Percentiles rank a stretch among this genome's conserved stretches.
Conservation (phyloP, 2,113 vertebrate genomes). For the Myotis brandtii region DNA sequence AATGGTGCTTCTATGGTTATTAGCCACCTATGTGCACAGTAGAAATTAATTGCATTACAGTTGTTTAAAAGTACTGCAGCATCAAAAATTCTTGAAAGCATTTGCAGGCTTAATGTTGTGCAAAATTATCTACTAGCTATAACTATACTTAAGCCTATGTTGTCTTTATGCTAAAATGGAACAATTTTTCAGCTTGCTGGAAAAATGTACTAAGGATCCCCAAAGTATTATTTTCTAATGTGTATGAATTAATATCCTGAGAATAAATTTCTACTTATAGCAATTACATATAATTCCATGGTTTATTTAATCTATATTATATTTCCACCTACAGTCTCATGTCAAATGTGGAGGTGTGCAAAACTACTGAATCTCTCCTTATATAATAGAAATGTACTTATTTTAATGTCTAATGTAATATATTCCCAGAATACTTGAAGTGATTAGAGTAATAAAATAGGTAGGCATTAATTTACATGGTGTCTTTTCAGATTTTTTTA, state of each 20-base stretch:
- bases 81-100: constrained; percentile 63
- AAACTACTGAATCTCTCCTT: neutral
- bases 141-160: constrained; percentile 29
- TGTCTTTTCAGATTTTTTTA: neutral
- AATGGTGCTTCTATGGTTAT: constrained; percentile 9
- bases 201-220: constrained; percentile 42
- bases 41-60: constrained; percentile 47
- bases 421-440: neutral
- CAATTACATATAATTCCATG: neutral
- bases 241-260: constrained; percentile 52
- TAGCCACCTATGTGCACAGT: neutral
- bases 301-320: constrained; percentile 6
- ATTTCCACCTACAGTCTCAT: neutral
- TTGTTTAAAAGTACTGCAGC: constrained; percentile 55
- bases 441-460: neutral
- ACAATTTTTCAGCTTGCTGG: constrained; percentile 67
- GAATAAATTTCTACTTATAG: constrained; percentile 17
- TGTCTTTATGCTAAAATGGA: constrained; percentile 55
- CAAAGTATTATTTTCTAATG: constrained; percentile 55
- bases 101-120: constrained; percentile 65
- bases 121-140: constrained; percentile 74
- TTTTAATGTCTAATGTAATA: neutral
- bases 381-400: neutral
- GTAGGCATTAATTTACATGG: neutral
- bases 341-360: neutral